phyloP scores from a whole-genome alignment of 1,140 invertebrate species.

The Mycetomoellerius zeteki region DNA sequence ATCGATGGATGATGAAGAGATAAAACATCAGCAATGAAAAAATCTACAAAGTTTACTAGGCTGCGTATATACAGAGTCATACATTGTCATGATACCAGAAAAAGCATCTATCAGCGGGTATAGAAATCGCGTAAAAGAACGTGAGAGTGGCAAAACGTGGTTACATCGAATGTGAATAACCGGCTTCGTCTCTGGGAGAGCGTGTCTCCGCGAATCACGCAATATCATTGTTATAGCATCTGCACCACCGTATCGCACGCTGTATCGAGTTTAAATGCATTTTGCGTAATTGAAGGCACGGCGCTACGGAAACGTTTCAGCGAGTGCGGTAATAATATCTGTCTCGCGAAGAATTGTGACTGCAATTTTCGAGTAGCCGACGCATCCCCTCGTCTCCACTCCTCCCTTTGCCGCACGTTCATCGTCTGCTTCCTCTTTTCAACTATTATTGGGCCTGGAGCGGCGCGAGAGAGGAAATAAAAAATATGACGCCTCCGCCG shows the following conservation, averaged over 20 bases:
- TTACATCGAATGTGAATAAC: not conserved
- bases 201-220: slow-evolving; percentile 8
- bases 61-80: not conserved
- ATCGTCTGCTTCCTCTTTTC: slow-evolving; percentile 52
- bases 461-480: slow-evolving; percentile 49
- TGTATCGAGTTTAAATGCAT: slow-evolving; percentile 82
- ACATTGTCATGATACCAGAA: slow-evolving; percentile 55
- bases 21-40: slow-evolving; percentile 44
- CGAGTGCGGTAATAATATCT: slow-evolving; percentile 82
- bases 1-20: slow-evolving; percentile 36
- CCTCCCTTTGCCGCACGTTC: not conserved
- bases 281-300: slow-evolving; percentile 82
- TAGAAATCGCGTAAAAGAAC: slow-evolving; percentile 10
- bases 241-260: not conserved
- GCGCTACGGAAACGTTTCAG: slow-evolving; percentile 73
- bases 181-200: not conserved
- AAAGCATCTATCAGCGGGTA: slow-evolving; percentile 67
- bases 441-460: not conserved
- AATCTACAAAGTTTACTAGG: slow-evolving; percentile 54
- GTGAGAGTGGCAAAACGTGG: not conserved
- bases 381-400: slow-evolving; percentile 20
- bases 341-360: slow-evolving; percentile 84
- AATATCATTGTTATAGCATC: not conserved
- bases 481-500: slow-evolving; percentile 70
- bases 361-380: slow-evolving; percentile 81